Conservation (phyloP, 2,113 vertebrate genomes). For the Anoura caudifer region DNA sequence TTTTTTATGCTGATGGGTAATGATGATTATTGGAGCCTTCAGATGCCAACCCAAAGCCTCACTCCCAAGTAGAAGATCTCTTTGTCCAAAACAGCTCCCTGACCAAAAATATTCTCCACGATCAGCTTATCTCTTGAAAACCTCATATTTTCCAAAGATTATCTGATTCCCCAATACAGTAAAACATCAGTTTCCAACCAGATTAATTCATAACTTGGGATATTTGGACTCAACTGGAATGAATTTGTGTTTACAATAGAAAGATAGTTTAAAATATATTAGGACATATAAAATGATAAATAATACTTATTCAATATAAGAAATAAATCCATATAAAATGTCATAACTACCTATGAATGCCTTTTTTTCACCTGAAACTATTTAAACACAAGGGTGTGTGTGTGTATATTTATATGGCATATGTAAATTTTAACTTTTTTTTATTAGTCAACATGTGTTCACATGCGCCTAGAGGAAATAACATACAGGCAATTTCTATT, state of each 20-base stretch:
- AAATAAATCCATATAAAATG: not conserved
- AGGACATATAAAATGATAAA: not conserved
- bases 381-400: not conserved
- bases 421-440: not conserved
- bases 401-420: not conserved
- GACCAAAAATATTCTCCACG: not conserved
- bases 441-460: not conserved
- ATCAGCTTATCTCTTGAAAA: not conserved
- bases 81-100: not conserved
- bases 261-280: not conserved
- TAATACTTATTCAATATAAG: not conserved
- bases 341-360: not conserved
- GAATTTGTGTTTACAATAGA: not conserved
- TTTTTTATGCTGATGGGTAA: constrained; percentile 37
- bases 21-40: constrained; percentile 40
- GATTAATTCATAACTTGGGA: not conserved
- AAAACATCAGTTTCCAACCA: not conserved
- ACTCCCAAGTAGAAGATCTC: not conserved
- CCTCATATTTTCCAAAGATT: not conserved
- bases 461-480: not conserved
- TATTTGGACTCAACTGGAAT: not conserved
- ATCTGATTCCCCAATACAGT: not conserved
- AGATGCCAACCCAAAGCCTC: not conserved
- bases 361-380: not conserved
- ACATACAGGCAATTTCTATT: not conserved